Conservation (phyloP, 2,113 vertebrate species). For the Nibea albiflora region DNA sequence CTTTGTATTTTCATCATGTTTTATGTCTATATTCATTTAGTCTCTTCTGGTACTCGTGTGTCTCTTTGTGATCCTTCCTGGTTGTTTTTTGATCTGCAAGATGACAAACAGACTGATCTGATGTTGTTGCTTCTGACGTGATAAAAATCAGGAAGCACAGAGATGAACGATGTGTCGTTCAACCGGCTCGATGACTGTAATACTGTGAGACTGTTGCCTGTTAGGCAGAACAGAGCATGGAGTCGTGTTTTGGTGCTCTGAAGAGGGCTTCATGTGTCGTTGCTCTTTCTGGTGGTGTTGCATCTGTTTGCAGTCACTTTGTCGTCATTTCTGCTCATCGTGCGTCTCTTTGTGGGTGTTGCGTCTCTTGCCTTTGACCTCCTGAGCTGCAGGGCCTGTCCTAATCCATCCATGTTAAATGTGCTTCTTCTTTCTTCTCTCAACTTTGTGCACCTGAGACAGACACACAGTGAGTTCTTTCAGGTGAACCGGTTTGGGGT, state of each 20-base stretch:
- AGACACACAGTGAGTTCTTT: neutral
- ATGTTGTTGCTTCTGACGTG: too few species aligned
- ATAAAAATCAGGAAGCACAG: too few species aligned
- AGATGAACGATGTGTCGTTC: neutral
- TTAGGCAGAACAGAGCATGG: too few species aligned
- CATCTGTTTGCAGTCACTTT: neutral
- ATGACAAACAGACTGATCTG: too few species aligned
- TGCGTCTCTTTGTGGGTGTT: neutral
- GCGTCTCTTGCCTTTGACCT: neutral
- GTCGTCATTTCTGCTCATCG: neutral
- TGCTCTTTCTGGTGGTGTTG: neutral
- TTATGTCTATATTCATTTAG: too few species aligned
- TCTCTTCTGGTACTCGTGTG: too few species aligned
- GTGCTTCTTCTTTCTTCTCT: neutral
- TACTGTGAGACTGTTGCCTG: too few species aligned
- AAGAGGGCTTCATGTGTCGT: too few species aligned
- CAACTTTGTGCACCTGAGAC: neutral
- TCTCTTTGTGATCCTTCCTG: too few species aligned
- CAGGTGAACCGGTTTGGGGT: constrained; percentile 5
- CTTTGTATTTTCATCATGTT: too few species aligned
- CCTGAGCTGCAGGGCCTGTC: neutral
- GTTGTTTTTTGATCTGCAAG: too few species aligned
- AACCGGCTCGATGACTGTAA: neutral
- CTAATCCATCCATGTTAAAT: neutral
- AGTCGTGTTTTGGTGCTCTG: neutral